These are phyloP conservation scores for Agonopterix arenella DNA, from an alignment of 2,888 invertebrate species.

Conservation along the genomic window DNA sequence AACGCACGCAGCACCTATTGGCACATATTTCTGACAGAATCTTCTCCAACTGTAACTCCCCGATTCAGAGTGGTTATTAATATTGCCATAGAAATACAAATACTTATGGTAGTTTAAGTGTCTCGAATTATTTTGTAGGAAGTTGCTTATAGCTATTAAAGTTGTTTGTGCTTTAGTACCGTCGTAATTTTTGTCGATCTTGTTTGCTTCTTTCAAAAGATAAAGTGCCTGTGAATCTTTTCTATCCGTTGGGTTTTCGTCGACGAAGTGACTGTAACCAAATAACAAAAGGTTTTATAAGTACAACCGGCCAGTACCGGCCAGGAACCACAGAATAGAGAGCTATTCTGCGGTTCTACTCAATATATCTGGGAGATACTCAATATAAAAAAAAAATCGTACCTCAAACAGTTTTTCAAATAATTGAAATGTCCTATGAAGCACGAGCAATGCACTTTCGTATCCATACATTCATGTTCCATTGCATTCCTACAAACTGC, in stretches of 20 bases:
- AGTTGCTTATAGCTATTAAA: neutral
- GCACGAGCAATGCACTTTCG: neutral
- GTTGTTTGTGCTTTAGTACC: neutral
- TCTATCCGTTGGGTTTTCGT: neutral
- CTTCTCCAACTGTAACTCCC: too few species aligned
- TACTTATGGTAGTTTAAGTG: neutral
- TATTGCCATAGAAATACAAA: neutral
- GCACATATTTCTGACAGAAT: too few species aligned
- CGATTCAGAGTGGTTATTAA: neutral
- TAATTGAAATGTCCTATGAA: neutral
- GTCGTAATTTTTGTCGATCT: neutral
- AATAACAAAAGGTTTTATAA: neutral
- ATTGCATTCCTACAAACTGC: too few species aligned
- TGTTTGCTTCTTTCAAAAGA: neutral
- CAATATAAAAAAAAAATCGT: neutral
- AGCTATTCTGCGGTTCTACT: too few species aligned
- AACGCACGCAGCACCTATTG: too few species aligned
- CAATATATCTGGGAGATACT: too few species aligned
- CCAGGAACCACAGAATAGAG: too few species aligned
- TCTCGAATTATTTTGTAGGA: neutral
- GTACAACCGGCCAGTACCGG: neutral
- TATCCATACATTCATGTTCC: neutral
- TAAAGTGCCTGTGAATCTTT: neutral
- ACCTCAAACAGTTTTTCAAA: neutral
- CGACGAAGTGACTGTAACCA: neutral